Base-by-base conservation (phyloP, 2,797 vertebrate species). In the Rachycentron canadum region DNA sequence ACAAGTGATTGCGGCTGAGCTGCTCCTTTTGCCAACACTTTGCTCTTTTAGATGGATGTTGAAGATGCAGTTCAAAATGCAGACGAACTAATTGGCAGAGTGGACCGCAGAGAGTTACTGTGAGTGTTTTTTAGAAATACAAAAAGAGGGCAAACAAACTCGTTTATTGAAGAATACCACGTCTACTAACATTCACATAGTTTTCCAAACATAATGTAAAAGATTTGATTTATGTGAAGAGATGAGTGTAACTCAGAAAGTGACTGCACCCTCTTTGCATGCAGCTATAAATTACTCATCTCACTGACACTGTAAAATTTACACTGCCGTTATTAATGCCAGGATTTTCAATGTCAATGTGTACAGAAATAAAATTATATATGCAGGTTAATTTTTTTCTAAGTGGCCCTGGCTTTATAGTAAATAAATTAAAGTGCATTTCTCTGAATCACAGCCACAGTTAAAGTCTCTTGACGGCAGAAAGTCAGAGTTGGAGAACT, bases 31-130 rank as follows among this genome's bases (percentile, higher is more conserved):
- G 75, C 81, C 78, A 84, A 40, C 7, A 45, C 83, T 89, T 89
- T 92, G 89, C 90, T 93, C 91, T 88, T 93, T 93, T 88, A 81
- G 61, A 67, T 78, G 68, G 50, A 69, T 85, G 76, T 87, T 82
- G 78, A 81, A 87, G 64, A 86, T 30, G 23, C 73, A 53, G 65
- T 57, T 86, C 38, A 87, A 89, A 90, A 89, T 71, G 75, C 64
- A 85, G 77, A 91, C 76, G 63, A 81, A 76, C 58, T 87, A 82
- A 80, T 72, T 79, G 80, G 61, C 13, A 5, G 47, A 80, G 70
- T 32, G 32, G 77, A 72, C 77, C 73, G 40, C 68, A 68, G 64
- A 38, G 26, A 36, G 30, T 76, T 62, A 32, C 28, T 59, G 61
- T 76, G 57, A 0, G 4, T 2, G 11, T 77, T 71, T 81, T 25